Conservation (phyloP, 2,113 vertebrate species). For the Morone saxatilis region DNA sequence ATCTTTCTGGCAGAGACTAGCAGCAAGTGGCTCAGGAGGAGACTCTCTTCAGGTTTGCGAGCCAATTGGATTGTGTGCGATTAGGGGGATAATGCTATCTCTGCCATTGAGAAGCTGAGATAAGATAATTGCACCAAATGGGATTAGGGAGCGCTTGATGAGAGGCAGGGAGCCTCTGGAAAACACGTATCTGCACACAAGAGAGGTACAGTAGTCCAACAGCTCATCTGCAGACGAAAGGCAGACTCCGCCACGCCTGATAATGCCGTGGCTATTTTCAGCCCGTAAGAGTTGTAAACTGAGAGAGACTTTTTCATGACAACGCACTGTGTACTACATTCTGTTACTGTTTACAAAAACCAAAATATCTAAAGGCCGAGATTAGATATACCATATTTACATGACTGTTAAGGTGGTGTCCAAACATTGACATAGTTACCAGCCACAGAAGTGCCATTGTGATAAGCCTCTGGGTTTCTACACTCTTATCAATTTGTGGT, state of each 20-base stretch:
- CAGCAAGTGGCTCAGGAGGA: constrained; percentile 50
- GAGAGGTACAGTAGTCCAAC: constrained; percentile 62
- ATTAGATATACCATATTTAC: constrained; percentile 62
- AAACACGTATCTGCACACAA: constrained; percentile 55
- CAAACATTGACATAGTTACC: constrained; percentile 64
- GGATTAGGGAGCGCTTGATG: constrained; percentile 79
- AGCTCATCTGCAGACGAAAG: constrained; percentile 61
- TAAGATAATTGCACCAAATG: constrained; percentile 83
- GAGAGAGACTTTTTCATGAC: constrained; percentile 17
- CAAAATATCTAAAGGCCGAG: constrained; percentile 38
- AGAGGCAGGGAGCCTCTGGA: constrained; percentile 67
- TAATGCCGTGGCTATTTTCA: constrained; percentile 52
- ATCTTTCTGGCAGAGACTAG: constrained; percentile 56
- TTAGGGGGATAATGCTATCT: constrained; percentile 81
- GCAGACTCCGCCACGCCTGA: constrained; percentile 66
- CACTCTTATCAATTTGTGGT: constrained; percentile 54
- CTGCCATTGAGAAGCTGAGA: constrained; percentile 78
- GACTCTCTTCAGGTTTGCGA: constrained; percentile 61
- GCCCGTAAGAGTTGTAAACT: constrained; percentile 16
- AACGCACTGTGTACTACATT: constrained; percentile 6
- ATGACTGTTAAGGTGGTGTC: constrained; percentile 43
- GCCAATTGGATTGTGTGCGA: constrained; percentile 78
- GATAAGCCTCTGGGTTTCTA: constrained; percentile 60
- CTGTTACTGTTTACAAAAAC: constrained; percentile 35
- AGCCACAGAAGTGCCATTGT: constrained; percentile 38